Conservation (phyloP, 30 jellyfish, hydroid and myxozoan species). For the Pseudorhiza aurosa region DNA sequence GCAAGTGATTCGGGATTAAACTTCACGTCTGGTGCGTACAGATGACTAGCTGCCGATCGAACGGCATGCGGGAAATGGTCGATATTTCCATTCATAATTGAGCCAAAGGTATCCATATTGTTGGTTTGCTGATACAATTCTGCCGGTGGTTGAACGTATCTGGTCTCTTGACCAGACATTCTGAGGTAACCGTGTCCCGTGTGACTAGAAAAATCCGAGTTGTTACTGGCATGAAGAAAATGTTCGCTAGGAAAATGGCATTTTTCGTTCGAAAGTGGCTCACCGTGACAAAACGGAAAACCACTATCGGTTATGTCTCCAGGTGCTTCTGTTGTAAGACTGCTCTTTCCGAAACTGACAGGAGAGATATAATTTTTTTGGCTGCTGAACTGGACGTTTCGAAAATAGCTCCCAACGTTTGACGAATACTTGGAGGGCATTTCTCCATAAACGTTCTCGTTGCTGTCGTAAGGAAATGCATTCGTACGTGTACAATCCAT, state of each 20-base stretch:
- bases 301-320: slow-evolving; percentile 22
- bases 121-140: slow-evolving; percentile 38
- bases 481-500: slow-evolving; percentile 72
- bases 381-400: slow-evolving; percentile 33
- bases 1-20: slow-evolving; percentile 47
- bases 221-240: slow-evolving; percentile 30
- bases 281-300: slow-evolving; percentile 45
- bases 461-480: slow-evolving; percentile 57
- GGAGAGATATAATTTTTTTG: slow-evolving; percentile 33
- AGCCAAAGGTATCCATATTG: slow-evolving; percentile 57
- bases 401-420: slow-evolving; percentile 32
- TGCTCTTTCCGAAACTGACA: slow-evolving; percentile 14
- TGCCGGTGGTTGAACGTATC: slow-evolving; percentile 39
- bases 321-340: slow-evolving; percentile 10
- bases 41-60: slow-evolving; percentile 28
- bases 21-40: slow-evolving; percentile 43
- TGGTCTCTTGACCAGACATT: slow-evolving; percentile 28
- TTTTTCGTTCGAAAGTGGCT: slow-evolving; percentile 33
- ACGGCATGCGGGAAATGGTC: slow-evolving; percentile 64
- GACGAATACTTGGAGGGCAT: slow-evolving; percentile 31
- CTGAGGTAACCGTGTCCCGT: slow-evolving; percentile 59
- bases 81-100: slow-evolving; percentile 33
- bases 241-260: slow-evolving; percentile 63
- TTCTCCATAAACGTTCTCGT: slow-evolving; percentile 48
- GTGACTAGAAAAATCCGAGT: slow-evolving; percentile 22